These are phyloP conservation scores for Anguilla anguilla DNA, from an alignment of 2,797 vertebrate genomes.

Conservation along the genomic window DNA sequence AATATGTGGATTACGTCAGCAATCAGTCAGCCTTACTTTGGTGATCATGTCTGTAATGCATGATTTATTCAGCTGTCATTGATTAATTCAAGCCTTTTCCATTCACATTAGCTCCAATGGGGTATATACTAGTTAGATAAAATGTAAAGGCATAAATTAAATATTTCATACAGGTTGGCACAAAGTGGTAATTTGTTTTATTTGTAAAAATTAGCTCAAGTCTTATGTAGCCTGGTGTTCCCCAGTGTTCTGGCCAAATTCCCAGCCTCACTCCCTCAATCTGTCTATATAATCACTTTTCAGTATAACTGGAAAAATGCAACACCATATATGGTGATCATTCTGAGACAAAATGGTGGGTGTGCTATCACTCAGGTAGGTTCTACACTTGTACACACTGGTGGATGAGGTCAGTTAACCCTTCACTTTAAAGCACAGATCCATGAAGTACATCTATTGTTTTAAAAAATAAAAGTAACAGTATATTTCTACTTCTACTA, in stretches of 20 bases:
- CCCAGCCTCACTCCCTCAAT: conserved; percentile 3
- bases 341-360: neutral
- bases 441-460: neutral
- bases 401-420: neutral
- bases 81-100: neutral
- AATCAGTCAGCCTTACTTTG: neutral
- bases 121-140: neutral
- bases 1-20: neutral
- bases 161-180: neutral
- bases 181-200: neutral
- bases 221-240: neutral
- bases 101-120: neutral
- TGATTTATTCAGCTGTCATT: neutral
- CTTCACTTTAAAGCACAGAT: neutral
- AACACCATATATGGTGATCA: neutral
- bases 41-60: neutral
- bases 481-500: no score
- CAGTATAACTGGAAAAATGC: neutral
- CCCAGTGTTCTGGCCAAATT: conserved; percentile 9
- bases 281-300: conserved; percentile 4
- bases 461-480: neutral
- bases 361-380: neutral
- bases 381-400: neutral
- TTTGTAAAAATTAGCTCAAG: neutral
- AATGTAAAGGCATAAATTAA: neutral